Evolutionary conservation across 2,797 vertebrate species (phyloP).

Genomic region (Parauchenoglanis ngamensis): DNA sequence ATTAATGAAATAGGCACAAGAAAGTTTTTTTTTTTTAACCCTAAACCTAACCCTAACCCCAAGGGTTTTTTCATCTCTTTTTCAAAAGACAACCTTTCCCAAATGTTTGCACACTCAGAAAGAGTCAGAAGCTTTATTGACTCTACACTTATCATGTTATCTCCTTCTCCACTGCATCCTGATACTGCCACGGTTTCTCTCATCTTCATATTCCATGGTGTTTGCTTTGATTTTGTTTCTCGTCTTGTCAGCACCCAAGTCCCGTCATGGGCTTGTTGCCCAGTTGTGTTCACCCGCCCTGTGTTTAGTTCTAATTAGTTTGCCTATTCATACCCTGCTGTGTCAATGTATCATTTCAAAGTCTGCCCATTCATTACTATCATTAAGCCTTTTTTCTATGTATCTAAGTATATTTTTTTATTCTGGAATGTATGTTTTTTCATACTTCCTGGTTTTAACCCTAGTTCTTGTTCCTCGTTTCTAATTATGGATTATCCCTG

Average conservation of each 20-base stretch:
- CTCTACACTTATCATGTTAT: not conserved
- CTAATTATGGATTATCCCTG: not conserved
- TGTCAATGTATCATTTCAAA: not conserved
- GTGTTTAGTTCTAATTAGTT: not conserved
- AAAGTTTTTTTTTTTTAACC: not conserved
- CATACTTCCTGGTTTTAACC: not conserved
- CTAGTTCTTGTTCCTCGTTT: not conserved
- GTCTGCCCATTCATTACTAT: not conserved
- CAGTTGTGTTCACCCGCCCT: not conserved
- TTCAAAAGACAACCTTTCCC: not conserved
- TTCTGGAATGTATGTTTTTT: not conserved
- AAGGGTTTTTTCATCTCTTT: not conserved
- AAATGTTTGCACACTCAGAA: not conserved
- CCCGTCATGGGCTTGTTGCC: not conserved
- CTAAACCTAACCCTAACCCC: not conserved
- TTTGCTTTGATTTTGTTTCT: not conserved
- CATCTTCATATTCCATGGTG: not conserved
- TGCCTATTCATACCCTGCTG: not conserved
- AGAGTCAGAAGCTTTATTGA: not conserved
- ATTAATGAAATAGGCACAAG: not conserved
- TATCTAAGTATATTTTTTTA: not conserved
- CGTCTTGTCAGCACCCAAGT: not conserved
- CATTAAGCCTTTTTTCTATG: not conserved
- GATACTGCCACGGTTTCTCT: not conserved
- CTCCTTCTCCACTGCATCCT: not conserved